Conservation (phyloP, 2,797 vertebrate species). For the Garrulus glandarius region DNA sequence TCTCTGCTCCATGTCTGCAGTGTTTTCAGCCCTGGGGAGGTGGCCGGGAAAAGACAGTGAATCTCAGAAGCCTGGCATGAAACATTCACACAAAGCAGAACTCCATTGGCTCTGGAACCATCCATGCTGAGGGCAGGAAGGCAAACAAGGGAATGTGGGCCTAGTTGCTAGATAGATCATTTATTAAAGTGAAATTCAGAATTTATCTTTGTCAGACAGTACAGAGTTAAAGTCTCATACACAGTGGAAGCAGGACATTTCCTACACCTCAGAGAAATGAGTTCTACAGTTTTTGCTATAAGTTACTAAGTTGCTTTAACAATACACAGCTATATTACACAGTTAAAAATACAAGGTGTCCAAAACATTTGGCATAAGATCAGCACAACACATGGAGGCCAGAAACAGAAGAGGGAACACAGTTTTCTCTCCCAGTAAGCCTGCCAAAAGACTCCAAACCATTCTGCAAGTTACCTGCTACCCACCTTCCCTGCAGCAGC, state of each 20-base stretch:
- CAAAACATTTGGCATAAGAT: constrained; percentile 74
- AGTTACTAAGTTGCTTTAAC: constrained; percentile 78
- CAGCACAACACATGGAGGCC: constrained; percentile 72
- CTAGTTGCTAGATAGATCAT: constrained; percentile 80
- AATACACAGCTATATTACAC: constrained; percentile 76
- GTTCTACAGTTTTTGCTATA: constrained; percentile 77
- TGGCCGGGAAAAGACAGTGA: not conserved
- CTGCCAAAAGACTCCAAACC: constrained; percentile 50
- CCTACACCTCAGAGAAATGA: constrained; percentile 68
- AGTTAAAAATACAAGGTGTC: constrained; percentile 76
- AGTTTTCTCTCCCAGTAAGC: constrained; percentile 60
- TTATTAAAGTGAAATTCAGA: constrained; percentile 87
- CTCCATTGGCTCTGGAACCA: not conserved
- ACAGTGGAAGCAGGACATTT: constrained; percentile 77
- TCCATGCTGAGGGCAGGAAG: not conserved
- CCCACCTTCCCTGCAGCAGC: not conserved
- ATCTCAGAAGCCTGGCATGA: not conserved
- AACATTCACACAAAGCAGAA: not conserved
- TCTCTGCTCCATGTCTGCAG: not conserved
- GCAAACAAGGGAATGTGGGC: constrained; percentile 22
- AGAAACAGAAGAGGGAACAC: constrained; percentile 72
- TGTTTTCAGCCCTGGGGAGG: not conserved
- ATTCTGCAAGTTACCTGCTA: not conserved
- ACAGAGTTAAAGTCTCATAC: constrained; percentile 79
- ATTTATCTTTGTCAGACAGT: constrained; percentile 80